Percentiles rank a stretch among this genome's conserved stretches.
Evolutionary conservation across 2,113 vertebrate genomes (phyloP).

Genomic region (Noctilio leporinus): DNA sequence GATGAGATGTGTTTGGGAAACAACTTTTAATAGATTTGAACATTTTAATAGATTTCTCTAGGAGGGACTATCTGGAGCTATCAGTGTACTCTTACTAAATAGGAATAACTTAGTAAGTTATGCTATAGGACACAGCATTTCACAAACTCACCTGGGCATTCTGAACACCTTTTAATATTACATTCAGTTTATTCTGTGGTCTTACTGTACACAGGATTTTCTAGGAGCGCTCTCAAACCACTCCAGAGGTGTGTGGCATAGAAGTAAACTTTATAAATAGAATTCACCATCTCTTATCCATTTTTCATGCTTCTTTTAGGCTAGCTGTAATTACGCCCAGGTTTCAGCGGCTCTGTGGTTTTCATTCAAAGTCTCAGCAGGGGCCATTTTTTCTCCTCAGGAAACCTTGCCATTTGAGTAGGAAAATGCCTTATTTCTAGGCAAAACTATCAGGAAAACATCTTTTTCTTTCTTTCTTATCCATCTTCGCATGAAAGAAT

Average conservation of each 20-base stretch:
- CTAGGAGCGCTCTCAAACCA: background rate
- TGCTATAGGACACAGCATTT: background rate
- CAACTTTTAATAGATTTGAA: background rate
- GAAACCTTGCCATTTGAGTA: constrained; percentile 57
- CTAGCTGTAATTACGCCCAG: constrained; percentile 34
- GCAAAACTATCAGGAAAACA: constrained; percentile 35
- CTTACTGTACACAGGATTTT: background rate
- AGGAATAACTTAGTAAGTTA: background rate
- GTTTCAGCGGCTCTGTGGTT: constrained; percentile 43
- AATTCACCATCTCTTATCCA: constrained; percentile 25
- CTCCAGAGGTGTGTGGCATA: background rate
- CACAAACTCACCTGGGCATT: background rate
- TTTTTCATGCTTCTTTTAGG: constrained; percentile 46
- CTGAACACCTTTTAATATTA: background rate
- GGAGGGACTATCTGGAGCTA: background rate
- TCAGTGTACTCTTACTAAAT: background rate
- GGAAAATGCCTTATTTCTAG: constrained; percentile 45
- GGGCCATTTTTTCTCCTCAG: constrained; percentile 32
- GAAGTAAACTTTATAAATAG: constrained; percentile 26
- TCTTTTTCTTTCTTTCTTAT: background rate
- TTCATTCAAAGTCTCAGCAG: constrained; percentile 47
- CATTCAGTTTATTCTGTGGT: background rate
- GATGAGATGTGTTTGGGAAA: background rate
- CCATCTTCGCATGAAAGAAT: constrained; percentile 3
- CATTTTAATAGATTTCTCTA: background rate